Conservation (phyloP, 2,113 vertebrate genomes). For the Craseonycteris thonglongyai region DNA sequence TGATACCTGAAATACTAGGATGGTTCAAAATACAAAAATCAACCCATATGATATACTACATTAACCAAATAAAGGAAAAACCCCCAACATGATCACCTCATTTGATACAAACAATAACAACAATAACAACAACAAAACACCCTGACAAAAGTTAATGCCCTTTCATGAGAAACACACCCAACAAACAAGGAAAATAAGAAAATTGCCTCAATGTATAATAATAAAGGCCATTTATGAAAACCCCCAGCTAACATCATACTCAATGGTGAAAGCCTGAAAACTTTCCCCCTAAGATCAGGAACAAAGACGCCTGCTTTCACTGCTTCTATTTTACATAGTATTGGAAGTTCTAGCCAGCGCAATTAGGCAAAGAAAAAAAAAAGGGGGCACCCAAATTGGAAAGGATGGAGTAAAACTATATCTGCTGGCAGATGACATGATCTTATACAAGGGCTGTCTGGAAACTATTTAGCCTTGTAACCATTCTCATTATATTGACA, state of each 20-base stretch:
- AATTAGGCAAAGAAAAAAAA: too few species aligned
- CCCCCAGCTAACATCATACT: background rate
- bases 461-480: too few species aligned
- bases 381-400: background rate
- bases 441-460: too few species aligned
- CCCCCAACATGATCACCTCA: background rate
- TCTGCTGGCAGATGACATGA: background rate
- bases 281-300: background rate
- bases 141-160: background rate
- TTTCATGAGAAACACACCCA: background rate
- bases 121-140: background rate
- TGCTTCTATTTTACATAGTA: background rate
- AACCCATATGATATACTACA: background rate
- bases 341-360: background rate
- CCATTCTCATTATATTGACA: too few species aligned
- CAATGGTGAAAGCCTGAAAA: background rate
- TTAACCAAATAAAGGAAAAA: background rate
- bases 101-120: background rate
- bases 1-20: background rate
- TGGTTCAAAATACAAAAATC: background rate
- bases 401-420: background rate
- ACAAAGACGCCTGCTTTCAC: background rate
- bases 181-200: background rate
- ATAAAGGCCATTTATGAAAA: background rate
- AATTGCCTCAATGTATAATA: background rate